Conservation (phyloP, 1,140 invertebrate species). For the Reticulitermes speratus region DNA sequence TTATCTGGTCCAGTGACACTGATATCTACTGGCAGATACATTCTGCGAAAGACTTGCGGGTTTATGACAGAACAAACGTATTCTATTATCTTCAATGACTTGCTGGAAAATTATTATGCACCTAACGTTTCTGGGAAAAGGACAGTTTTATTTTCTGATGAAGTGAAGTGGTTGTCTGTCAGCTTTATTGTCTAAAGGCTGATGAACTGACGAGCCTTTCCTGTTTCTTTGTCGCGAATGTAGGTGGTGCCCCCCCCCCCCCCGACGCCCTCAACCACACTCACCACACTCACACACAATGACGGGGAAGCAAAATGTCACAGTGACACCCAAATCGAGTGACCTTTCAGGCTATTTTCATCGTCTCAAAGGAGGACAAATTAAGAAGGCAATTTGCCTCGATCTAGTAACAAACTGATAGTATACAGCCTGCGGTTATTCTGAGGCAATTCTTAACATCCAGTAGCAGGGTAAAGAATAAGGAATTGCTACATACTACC, state of each 20-base stretch:
- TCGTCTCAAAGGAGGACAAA: neutral
- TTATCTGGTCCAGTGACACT: neutral
- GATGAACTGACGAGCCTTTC: neutral
- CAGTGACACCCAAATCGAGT: neutral
- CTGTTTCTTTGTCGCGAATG: neutral
- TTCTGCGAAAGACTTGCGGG: neutral
- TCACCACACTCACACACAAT: neutral
- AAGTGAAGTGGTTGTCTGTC: neutral
- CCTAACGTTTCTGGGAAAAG: neutral
- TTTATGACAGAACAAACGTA: neutral
- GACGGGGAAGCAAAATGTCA: neutral
- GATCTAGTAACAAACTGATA: neutral
- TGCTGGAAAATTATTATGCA: neutral
- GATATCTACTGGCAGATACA: neutral
- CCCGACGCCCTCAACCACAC: neutral
- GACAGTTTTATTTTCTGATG: neutral
- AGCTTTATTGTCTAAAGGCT: neutral
- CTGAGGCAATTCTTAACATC: neutral
- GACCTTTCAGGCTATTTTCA: conserved; percentile 3
- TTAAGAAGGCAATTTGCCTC: conserved; percentile 16
- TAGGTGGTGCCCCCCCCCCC: neutral
- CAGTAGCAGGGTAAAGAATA: neutral
- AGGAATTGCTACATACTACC: too few relatives aligned
- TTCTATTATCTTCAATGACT: neutral
- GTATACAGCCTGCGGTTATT: neutral